Evolutionary conservation across 64 coral and sea anemone genomes (phyloP), one percentile per base, ranked within the genome.

Genomic region (Pachyseris speciosa): DNA sequence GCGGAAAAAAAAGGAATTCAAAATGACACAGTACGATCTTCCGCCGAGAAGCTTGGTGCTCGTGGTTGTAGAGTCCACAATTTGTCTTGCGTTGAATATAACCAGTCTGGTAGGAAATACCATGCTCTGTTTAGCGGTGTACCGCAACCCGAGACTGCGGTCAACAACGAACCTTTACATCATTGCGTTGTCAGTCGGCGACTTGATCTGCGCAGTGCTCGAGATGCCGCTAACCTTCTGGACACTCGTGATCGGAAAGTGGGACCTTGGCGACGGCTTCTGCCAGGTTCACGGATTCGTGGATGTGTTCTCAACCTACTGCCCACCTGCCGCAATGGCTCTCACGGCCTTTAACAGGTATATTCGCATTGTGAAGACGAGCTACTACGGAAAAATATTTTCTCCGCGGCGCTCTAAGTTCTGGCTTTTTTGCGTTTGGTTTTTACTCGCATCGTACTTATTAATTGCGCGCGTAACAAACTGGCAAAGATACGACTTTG

Each of bases 241-340:
- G 77, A 81, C 77, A 15, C 63, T 81, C 10, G 20, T 81, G 1
- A 53, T 61, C 17, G 94, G 94, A 37, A 58, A 83, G 26, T 95
- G 94, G 94, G 67, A 74, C 12, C 88, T 96, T 13, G 40, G 49
- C 16, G 84, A 96, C 25, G 83, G 28, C 1, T 47, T 69, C 10
- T 96, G 89, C 5, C 88, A 92, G 36, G 1, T 92, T 28, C 94
- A 88, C 58, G 94, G 80, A 3, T 92, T 96, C 37, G 40, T 96
- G 3, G 80, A 90, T 9, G 69, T 74, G 5, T 75, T 92, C 16
- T 96, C 91, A 34, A 90, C 91, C 16, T 68, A 92, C 26, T 58
- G 76, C 25, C 91, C 94, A 7, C 91, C 91, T 48, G 51, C 85
- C 24, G 92, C 86, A 7, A 75, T 92, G 25, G 86, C 66, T 4